Conservation (phyloP, 30 jellyfish, hydroid and myxozoan species). For the Turritopsis rubra region DNA sequence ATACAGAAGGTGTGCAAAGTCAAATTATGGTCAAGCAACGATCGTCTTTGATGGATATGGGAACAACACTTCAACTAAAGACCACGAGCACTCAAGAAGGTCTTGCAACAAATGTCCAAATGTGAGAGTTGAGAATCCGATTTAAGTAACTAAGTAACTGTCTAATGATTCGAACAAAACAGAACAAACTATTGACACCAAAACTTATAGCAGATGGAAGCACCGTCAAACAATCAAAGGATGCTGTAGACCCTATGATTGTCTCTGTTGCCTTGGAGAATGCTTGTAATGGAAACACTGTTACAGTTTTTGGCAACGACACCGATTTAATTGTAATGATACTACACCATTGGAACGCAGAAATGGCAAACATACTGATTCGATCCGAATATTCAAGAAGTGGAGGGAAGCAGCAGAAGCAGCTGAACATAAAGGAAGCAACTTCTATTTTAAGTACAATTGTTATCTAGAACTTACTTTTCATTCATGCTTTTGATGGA, state of each 20-base stretch:
- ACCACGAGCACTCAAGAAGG: conserved; percentile 37
- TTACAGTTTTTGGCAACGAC: conserved; percentile 27
- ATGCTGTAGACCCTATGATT: conserved; percentile 44
- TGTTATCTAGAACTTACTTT: background rate
- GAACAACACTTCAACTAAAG: conserved; percentile 18
- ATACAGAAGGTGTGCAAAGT: conserved; percentile 21
- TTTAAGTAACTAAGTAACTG: conserved; percentile 18
- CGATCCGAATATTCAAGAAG: conserved; percentile 4
- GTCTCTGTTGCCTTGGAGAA: conserved; percentile 32
- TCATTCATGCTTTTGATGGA: conserved; percentile 33
- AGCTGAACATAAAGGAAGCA: conserved; percentile 13
- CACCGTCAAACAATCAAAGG: conserved; percentile 6
- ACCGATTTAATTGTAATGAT: conserved; percentile 27
- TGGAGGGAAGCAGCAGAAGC: background rate
- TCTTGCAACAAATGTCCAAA: conserved; percentile 24
- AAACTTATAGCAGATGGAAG: conserved; percentile 35
- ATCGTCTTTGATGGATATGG: conserved; percentile 42
- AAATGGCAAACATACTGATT: conserved; percentile 23
- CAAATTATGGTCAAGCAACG: conserved; percentile 28
- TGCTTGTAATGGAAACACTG: conserved; percentile 18
- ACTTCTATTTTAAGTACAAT: background rate
- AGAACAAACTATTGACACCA: conserved; percentile 21
- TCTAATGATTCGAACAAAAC: conserved; percentile 29
- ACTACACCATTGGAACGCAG: conserved; percentile 27
- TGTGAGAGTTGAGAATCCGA: conserved; percentile 17